Conservation (phyloP, 1,140 invertebrate genomes). For the Drosophila murphyi region DNA sequence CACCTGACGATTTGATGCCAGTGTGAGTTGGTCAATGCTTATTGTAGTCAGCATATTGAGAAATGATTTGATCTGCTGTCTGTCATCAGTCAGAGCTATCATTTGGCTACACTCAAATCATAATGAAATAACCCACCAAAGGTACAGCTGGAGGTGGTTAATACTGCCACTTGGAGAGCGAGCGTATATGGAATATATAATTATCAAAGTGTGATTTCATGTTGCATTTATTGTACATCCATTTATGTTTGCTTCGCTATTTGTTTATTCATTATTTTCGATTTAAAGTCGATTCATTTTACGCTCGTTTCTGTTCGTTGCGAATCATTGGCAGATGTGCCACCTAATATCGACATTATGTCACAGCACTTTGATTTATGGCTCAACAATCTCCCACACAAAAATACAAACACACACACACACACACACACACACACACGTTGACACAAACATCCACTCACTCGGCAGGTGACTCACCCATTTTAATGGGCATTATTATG, state of each 20-base stretch:
- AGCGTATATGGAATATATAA: background rate
- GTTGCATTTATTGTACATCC: background rate
- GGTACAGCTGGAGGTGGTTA: too few relatives aligned
- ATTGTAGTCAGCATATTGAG: slow-evolving; percentile 18
- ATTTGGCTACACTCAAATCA: background rate
- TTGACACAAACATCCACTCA: background rate
- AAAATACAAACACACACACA: slow-evolving; percentile 3
- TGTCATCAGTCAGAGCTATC: background rate
- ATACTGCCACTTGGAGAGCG: too few relatives aligned
- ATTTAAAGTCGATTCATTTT: slow-evolving; percentile 45
- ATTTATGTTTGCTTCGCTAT: slow-evolving; percentile 15
- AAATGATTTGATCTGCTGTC: slow-evolving; percentile 33
- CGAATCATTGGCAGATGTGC: slow-evolving; percentile 49
- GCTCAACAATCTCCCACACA: slow-evolving; percentile 9
- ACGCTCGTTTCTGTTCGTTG: slow-evolving; percentile 25
- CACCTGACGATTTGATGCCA: background rate
- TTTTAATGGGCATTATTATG: slow-evolving; percentile 45
- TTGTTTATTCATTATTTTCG: slow-evolving; percentile 36
- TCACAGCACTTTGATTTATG: slow-evolving; percentile 68
- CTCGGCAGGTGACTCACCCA: background rate
- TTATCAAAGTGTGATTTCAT: slow-evolving; percentile 28
- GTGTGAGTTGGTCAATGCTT: background rate
- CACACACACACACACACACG: background rate
- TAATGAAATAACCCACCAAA: too few relatives aligned
- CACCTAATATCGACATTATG: slow-evolving; percentile 66